Evolutionary conservation across 2,797 vertebrate genomes (phyloP).

Genomic region (Geotrypetes seraphini): DNA sequence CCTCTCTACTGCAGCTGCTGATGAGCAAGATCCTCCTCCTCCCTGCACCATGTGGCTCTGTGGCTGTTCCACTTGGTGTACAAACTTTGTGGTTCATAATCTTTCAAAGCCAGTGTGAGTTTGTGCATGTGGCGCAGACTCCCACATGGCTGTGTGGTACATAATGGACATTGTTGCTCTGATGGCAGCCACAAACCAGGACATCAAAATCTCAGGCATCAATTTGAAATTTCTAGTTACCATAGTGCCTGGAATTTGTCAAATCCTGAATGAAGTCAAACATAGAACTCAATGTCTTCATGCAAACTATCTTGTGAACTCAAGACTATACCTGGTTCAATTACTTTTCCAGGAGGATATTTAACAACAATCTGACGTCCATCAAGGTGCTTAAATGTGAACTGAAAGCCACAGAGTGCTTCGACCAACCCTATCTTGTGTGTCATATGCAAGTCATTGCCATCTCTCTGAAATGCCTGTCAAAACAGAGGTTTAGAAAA

Average conservation of each 20-base stretch:
- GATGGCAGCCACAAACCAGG: neutral
- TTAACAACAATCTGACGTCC: conserved; percentile 90
- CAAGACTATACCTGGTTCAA: conserved; percentile 79
- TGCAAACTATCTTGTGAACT: neutral
- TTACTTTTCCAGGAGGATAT: conserved; percentile 93
- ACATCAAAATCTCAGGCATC: too few relatives aligned
- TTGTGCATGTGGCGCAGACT: too few relatives aligned
- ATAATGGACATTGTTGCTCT: too few relatives aligned
- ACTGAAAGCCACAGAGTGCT: conserved; percentile 95
- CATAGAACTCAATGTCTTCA: neutral
- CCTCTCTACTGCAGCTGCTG: too few relatives aligned
- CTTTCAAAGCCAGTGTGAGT: too few relatives aligned
- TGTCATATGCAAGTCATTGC: conserved; percentile 86
- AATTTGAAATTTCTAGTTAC: neutral
- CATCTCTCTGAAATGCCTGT: conserved; percentile 83
- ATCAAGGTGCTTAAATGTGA: conserved; percentile 92
- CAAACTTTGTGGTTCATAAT: too few relatives aligned
- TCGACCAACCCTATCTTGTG: conserved; percentile 94
- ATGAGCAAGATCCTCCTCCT: too few relatives aligned
- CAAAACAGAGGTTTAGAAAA: too few relatives aligned
- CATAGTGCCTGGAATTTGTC: neutral
- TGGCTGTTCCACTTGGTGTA: too few relatives aligned
- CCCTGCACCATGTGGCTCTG: too few relatives aligned
- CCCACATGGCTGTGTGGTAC: too few relatives aligned
- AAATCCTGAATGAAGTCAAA: too few relatives aligned